Conservation (phyloP, 2,113 vertebrate genomes). For the Catharus minimus region DNA sequence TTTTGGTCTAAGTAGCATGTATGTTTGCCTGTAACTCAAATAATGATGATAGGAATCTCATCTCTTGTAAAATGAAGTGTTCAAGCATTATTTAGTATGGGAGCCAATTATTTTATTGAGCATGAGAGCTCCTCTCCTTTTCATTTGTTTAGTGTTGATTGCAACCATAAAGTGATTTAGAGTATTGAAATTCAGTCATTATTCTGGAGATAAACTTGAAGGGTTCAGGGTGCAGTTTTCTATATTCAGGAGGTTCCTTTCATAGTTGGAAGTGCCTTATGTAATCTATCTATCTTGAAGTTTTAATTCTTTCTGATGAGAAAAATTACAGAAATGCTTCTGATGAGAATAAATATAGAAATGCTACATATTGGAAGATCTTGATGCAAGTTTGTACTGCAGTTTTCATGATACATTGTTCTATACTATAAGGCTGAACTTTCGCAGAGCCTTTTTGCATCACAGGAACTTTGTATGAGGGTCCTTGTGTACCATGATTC, state of each 20-base stretch:
- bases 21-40: background rate
- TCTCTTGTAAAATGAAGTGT: background rate
- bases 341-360: background rate
- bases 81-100: background rate
- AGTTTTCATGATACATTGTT: background rate
- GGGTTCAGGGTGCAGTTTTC: accelerated
- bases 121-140: background rate
- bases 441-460: background rate
- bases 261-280: background rate
- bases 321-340: background rate
- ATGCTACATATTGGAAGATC: background rate
- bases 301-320: background rate
- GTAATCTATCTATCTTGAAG: background rate
- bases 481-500: background rate
- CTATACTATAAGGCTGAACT: background rate
- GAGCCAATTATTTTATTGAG: background rate
- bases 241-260: background rate
- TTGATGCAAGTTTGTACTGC: background rate
- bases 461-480: background rate
- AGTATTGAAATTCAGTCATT: background rate
- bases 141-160: background rate
- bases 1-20: background rate
- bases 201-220: background rate
- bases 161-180: background rate
- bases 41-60: background rate